A percentile compares a stretch with the other conserved stretches of the same genome.
phyloP scores from a whole-genome alignment of 2,113 vertebrate genomes.

The Abramis brama region DNA sequence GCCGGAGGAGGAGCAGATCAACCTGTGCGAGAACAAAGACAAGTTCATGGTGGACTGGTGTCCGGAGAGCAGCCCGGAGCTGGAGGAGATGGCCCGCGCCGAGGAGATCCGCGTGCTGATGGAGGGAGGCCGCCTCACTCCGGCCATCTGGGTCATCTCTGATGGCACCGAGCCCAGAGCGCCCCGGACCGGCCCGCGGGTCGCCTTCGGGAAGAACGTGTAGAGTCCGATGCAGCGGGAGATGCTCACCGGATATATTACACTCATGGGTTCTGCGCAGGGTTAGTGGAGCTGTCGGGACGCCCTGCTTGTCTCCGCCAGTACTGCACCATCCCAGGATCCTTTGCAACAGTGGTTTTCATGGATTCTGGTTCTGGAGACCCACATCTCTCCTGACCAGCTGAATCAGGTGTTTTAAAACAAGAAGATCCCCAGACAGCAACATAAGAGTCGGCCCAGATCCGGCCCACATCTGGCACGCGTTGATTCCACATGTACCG shows the following conservation, averaged over 20 bases:
- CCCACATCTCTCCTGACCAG: too few species aligned
- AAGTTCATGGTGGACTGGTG: slow-evolving; percentile 77
- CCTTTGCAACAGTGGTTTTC: background rate
- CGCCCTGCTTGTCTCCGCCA: background rate
- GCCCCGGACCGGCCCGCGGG: slow-evolving; percentile 60
- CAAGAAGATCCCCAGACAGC: too few species aligned
- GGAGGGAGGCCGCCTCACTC: slow-evolving; percentile 56
- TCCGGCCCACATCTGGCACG: too few species aligned
- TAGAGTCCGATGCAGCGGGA: slow-evolving; percentile 19
- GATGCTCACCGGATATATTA: too few species aligned
- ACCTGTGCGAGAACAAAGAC: slow-evolving; percentile 73
- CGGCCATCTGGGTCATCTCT: slow-evolving; percentile 76
- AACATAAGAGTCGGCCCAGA: too few species aligned
- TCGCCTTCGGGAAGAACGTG: slow-evolving; percentile 69
- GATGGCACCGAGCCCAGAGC: slow-evolving; percentile 65
- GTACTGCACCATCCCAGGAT: background rate
- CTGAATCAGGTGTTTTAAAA: too few species aligned
- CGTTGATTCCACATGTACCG: too few species aligned
- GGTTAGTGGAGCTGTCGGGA: background rate
- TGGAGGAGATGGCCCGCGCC: slow-evolving; percentile 69
- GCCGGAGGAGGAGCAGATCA: slow-evolving; percentile 74
- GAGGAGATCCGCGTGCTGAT: slow-evolving; percentile 69
- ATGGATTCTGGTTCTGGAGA: too few species aligned
- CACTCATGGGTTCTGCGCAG: background rate
- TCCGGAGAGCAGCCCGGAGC: slow-evolving; percentile 75